Conservation (phyloP, 2,888 invertebrate genomes). For the Cataglyphis altisquamis region DNA sequence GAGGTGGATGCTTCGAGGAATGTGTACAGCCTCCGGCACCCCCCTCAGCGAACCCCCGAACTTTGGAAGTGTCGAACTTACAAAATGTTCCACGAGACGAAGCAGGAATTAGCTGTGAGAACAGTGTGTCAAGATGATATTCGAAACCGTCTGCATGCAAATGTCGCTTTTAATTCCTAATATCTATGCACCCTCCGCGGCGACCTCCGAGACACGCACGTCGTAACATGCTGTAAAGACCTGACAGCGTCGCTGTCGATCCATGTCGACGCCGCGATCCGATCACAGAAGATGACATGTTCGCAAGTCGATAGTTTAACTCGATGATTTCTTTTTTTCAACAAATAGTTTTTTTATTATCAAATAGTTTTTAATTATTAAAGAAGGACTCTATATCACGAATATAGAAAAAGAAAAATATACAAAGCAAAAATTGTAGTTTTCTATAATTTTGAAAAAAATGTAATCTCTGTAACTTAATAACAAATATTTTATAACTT, state of each 20-base stretch:
- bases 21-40: constrained; percentile 5
- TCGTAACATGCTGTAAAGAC: constrained; percentile 38
- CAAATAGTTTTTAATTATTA: background rate
- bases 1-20: constrained; percentile 53
- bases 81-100: constrained; percentile 46
- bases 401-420: background rate
- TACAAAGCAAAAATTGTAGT: background rate
- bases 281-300: constrained; percentile 35
- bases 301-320: constrained; percentile 21
- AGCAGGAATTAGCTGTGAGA: constrained; percentile 60
- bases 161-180: constrained; percentile 57
- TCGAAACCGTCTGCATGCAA: constrained; percentile 55
- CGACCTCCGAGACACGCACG: constrained; percentile 36
- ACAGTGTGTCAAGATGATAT: constrained; percentile 57
- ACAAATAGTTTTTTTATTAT: background rate
- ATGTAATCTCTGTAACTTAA: background rate
- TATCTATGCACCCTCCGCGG: constrained; percentile 52
- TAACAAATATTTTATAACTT: background rate
- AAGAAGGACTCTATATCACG: background rate
- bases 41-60: constrained; percentile 37
- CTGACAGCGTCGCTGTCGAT: constrained; percentile 36
- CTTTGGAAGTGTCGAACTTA: constrained; percentile 53
- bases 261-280: constrained; percentile 13
- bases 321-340: background rate
- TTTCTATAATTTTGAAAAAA: background rate